Evolutionary conservation across 2,113 vertebrate genomes (phyloP), one percentile per base, ranked within the genome.

Genomic region (Actenoides hombroni): DNA sequence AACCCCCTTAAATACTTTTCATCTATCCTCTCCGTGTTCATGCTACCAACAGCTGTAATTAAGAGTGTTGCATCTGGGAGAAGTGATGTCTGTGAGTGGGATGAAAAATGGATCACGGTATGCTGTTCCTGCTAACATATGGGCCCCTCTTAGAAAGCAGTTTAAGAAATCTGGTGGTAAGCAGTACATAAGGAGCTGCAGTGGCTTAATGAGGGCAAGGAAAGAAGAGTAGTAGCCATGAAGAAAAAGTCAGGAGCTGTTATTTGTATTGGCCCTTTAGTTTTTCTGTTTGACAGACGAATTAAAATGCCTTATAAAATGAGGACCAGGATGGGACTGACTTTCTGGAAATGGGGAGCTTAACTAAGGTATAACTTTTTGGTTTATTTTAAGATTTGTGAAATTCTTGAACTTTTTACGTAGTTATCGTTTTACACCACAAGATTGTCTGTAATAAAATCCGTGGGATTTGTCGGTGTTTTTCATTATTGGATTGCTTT

Each of bases 31-130:
- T 71, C 21, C 40, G 80, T 82, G 14, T 82, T 84, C 23, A 18
- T 49, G 69, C 61, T 84, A 96, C 78, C 51, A 80, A 24, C 69
- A 82, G 39, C 83, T 91, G 68, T 91, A 92, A 24, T 75, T 86
- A 64, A 81, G 76, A 40, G 16, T 64, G 51, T 21, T 60, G 48
- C 48, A 68, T n/a, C 5, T 51, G 61, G 48, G 53, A 82, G 86
- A 65, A 84, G 39, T 0, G 0, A 5, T 49, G 28, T 29, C 64
- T 64, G 44, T 0, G 5, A 69, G 53, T 29, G 77, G 90, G 77
- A 17, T 76, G 73, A 76, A 80, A 86, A 95, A 75, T 13, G 79
- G 85, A 28, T 69, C 11, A 5, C 26, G 57, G 25, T 48, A 40
- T 0, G 0, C 44, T 65, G 51, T 75, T 94, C 60, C 69, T 86